Evolutionary conservation across 2,888 invertebrate species (phyloP).

Genomic region (Panopea generosa): DNA sequence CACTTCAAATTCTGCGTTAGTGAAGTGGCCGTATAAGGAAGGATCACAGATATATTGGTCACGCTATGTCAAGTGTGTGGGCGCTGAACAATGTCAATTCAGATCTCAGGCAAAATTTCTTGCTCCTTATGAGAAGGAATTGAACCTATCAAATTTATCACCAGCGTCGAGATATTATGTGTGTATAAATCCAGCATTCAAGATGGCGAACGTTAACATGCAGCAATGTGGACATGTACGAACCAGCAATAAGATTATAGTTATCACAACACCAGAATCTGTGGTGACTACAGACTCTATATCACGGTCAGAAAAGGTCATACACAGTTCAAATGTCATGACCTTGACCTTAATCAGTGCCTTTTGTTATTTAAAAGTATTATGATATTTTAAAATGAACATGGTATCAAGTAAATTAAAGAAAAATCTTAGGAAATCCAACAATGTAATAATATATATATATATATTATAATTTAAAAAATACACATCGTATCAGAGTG

Average conservation of each 20-base stretch:
- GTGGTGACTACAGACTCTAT: no score
- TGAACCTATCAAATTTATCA: constrained; percentile 44
- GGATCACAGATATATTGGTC: constrained; percentile 71
- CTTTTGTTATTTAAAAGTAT: no score
- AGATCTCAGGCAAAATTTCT: constrained; percentile 61
- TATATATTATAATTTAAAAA: no score
- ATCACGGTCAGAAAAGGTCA: no score
- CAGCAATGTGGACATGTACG: constrained; percentile 57
- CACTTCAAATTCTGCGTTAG: constrained; percentile 33
- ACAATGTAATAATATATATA: no score
- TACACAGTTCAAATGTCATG: no score
- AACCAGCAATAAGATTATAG: constrained; percentile 22
- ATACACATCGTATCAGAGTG: no score
- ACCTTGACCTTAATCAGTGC: no score
- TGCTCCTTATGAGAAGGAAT: constrained; percentile 57
- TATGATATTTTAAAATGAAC: no score
- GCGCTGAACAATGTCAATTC: constrained; percentile 42
- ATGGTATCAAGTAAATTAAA: no score
- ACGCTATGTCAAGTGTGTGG: constrained; percentile 56
- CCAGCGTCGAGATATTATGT: constrained; percentile 64
- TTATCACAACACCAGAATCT: neutral
- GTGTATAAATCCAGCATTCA: constrained; percentile 70
- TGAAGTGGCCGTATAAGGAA: constrained; percentile 67
- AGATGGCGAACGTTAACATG: constrained; percentile 37
- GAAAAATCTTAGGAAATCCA: no score